Conservation (phyloP, 1,140 invertebrate species). For the Oreohelix idahoensis region DNA sequence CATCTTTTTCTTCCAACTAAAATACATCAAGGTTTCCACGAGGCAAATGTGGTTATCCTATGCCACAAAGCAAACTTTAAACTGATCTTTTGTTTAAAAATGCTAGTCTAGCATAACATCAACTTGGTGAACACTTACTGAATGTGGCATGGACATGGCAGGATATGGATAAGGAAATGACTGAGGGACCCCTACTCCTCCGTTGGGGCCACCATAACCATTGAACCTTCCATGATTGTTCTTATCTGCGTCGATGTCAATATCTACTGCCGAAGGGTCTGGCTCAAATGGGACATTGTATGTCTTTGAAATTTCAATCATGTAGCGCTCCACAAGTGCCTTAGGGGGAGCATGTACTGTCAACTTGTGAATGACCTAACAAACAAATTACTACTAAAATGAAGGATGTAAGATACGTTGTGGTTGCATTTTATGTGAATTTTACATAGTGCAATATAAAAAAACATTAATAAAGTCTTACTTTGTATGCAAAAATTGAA, state of each 20-base stretch:
- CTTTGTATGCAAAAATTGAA: too few species aligned
- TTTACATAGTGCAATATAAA: too few species aligned
- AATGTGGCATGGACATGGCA: conserved; percentile 19
- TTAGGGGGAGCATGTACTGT: conserved; percentile 96
- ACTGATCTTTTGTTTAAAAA: too few species aligned
- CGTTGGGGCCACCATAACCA: conserved; percentile 69
- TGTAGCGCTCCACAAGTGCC: conserved; percentile 90
- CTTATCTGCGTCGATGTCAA: conserved; percentile 78
- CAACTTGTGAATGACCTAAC: conserved; percentile 87
- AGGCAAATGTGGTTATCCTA: too few species aligned
- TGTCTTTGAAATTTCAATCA: conserved; percentile 93
- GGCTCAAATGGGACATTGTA: conserved; percentile 71
- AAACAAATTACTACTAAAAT: too few species aligned
- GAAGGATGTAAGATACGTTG: too few species aligned
- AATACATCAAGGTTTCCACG: too few species aligned
- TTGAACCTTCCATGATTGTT: conserved; percentile 69
- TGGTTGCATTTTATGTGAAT: too few species aligned
- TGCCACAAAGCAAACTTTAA: too few species aligned
- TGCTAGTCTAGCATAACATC: not conserved
- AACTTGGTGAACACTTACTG: not conserved
- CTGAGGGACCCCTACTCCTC: conserved; percentile 58
- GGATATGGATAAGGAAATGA: conserved; percentile 12
- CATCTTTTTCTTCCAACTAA: too few species aligned
- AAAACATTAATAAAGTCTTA: too few species aligned
- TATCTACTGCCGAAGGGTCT: conserved; percentile 81